Evolutionary conservation across 2,113 vertebrate genomes (phyloP).

Genomic region (Rynchops niger): DNA sequence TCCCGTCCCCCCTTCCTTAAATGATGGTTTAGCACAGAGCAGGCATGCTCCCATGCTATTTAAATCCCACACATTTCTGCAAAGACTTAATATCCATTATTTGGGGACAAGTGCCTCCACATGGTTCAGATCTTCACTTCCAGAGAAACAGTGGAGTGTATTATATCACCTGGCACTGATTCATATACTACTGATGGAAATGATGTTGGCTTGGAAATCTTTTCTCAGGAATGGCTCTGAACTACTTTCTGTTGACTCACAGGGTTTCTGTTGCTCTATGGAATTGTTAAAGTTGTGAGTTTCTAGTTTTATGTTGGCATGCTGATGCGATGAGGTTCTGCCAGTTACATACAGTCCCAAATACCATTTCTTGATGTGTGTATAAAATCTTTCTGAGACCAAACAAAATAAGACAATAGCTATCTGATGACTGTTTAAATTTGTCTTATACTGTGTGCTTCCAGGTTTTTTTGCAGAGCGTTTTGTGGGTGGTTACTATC

Average conservation of each 20-base stretch:
- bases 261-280: constrained; percentile 2
- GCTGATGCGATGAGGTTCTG: background rate
- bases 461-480: background rate
- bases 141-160: background rate
- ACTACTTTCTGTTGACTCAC: constrained; percentile 36
- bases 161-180: constrained; percentile 52
- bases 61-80: background rate
- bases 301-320: constrained; percentile 50
- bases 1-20: background rate
- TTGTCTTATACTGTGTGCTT: background rate
- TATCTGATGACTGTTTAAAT: background rate
- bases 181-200: constrained; percentile 38
- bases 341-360: constrained; percentile 51
- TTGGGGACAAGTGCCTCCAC: constrained; percentile 14
- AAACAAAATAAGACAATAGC: background rate
- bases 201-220: constrained; percentile 26
- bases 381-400: background rate
- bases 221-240: constrained; percentile 25
- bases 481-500: background rate
- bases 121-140: constrained; percentile 14
- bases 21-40: background rate
- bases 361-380: constrained; percentile 6
- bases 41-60: background rate
- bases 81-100: background rate
- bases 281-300: constrained; percentile 37